Evolutionary conservation across 2,888 invertebrate genomes (phyloP).

Genomic region (Lydus trimaculatus): DNA sequence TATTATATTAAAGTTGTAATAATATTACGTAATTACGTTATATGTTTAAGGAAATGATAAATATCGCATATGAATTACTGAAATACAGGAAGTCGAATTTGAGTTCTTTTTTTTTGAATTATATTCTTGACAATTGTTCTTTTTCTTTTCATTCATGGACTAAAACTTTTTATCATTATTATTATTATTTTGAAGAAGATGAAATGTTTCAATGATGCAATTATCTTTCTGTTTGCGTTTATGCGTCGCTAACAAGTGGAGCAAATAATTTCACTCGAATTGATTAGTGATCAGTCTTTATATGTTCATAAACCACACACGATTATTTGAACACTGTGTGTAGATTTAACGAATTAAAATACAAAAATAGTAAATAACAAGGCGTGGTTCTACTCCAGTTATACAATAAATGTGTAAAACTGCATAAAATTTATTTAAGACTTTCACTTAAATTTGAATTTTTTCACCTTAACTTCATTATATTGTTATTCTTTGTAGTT

Average conservation of each 20-base stretch:
- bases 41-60: slow-evolving; percentile 12
- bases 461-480: slow-evolving; percentile 11
- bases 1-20: not conserved
- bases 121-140: no score
- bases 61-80: slow-evolving; percentile 11
- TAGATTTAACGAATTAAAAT: slow-evolving; percentile 7
- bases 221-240: no score
- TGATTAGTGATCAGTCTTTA: not conserved
- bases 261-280: not conserved
- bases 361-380: not conserved
- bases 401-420: slow-evolving; percentile 15
- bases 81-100: no score
- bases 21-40: slow-evolving; percentile 11
- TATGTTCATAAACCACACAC: slow-evolving; percentile 18
- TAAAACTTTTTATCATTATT: no score
- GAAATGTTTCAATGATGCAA: no score
- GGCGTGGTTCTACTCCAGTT: slow-evolving; percentile 20
- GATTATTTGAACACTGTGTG: slow-evolving; percentile 11
- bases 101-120: no score
- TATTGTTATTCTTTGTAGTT: slow-evolving; percentile 15
- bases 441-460: slow-evolving; percentile 20
- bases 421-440: slow-evolving; percentile 16
- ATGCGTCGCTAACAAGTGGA: not conserved
- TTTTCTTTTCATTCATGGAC: no score
- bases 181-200: no score